Evolutionary conservation across 2,888 invertebrate genomes (phyloP).

Genomic region (Mystacides longicornis): DNA sequence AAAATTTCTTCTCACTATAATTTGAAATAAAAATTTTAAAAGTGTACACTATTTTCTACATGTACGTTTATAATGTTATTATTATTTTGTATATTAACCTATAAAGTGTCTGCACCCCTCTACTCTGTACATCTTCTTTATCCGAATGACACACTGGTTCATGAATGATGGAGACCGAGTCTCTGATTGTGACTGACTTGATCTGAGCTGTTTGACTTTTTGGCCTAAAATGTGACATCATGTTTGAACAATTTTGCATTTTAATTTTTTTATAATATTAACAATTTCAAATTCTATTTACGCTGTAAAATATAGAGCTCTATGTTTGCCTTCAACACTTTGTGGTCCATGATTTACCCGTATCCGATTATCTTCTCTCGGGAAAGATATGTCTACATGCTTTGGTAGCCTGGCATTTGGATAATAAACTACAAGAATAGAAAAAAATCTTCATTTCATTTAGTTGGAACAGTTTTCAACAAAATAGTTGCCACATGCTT

Average conservation of each 20-base stretch:
- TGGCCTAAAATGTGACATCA: neutral
- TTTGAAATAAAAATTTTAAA: neutral
- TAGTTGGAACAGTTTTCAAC: no score
- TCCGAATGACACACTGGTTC: neutral
- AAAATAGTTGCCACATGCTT: no score
- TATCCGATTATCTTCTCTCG: neutral
- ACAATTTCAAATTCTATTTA: constrained; percentile 12
- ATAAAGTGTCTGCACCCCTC: constrained; percentile 60
- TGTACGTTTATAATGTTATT: neutral
- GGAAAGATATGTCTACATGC: constrained; percentile 38
- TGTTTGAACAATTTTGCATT: neutral
- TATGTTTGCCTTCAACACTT: constrained; percentile 22
- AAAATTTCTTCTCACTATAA: neutral
- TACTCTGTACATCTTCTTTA: constrained; percentile 31
- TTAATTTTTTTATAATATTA: no score
- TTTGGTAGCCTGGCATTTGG: constrained; percentile 39
- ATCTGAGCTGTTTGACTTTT: neutral
- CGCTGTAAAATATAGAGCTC: constrained; percentile 19
- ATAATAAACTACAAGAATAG: constrained; percentile 33
- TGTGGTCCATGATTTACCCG: neutral
- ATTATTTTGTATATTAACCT: constrained; percentile 31
- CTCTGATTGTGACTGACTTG: neutral
- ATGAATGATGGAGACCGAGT: neutral
- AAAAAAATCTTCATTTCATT: no score
- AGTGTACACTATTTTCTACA: neutral